These are phyloP conservation scores for Hypomecis punctinalis DNA, from an alignment of 2,888 invertebrate species.

Conservation along the genomic window DNA sequence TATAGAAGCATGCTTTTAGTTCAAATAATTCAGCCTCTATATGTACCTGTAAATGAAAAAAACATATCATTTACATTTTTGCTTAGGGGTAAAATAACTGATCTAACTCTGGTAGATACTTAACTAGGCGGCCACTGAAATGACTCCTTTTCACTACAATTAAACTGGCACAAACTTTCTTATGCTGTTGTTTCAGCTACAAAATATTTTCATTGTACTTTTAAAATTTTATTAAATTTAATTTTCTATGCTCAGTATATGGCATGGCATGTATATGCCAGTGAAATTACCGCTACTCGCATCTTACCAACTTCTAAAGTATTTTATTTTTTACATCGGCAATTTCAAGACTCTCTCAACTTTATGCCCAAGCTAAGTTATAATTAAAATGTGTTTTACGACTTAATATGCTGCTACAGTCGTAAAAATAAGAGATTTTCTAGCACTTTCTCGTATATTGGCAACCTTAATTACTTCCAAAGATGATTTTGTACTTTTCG, in stretches of 20 bases:
- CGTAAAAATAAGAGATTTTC: conserved; percentile 36
- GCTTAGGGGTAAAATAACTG: no score
- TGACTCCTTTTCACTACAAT: no score
- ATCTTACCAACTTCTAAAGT: neutral
- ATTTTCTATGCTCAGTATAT: neutral
- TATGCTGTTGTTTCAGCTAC: no score
- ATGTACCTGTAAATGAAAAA: no score
- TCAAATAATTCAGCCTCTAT: no score
- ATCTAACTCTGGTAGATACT: no score
- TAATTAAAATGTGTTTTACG: conserved; percentile 43
- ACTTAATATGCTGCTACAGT: conserved; percentile 35
- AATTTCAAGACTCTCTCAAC: conserved; percentile 29
- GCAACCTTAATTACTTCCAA: conserved; percentile 26
- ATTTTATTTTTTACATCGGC: conserved; percentile 18
- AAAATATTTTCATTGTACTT: no score
- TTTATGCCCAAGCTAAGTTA: conserved; percentile 31
- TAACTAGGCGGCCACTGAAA: no score
- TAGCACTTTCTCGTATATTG: conserved; percentile 34
- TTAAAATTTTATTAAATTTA: neutral
- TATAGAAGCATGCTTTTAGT: no score
- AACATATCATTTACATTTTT: no score
- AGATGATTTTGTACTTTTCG: neutral
- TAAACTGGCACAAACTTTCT: no score
- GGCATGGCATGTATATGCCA: no score
- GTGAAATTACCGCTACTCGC: neutral